A percentile compares a stretch with the other conserved stretches of the same genome.
These are phyloP conservation scores for Himalopsyche japonica DNA, from an alignment of 2,888 invertebrate species.

Conservation along the genomic window DNA sequence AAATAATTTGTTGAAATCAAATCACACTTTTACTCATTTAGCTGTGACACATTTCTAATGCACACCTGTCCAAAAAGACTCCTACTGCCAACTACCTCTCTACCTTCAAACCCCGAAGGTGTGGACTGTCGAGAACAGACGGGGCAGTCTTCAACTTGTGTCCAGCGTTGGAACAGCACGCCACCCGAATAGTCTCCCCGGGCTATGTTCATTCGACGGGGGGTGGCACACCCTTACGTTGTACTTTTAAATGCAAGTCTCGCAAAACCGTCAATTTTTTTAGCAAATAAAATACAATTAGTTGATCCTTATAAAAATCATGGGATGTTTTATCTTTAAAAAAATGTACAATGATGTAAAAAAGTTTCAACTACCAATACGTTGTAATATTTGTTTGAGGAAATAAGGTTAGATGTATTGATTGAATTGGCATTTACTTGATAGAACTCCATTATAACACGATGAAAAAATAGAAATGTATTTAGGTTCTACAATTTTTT, in stretches of 20 bases:
- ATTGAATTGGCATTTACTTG: too few relatives aligned
- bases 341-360: too few relatives aligned
- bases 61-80: neutral
- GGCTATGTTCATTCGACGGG: neutral
- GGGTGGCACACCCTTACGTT: neutral
- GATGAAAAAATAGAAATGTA: too few relatives aligned
- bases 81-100: slow-evolving; percentile 3
- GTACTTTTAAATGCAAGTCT: neutral
- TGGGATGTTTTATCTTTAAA: too few relatives aligned
- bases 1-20: too few relatives aligned
- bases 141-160: slow-evolving; percentile 42
- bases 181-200: neutral
- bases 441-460: too few relatives aligned
- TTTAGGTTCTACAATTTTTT: too few relatives aligned
- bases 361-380: too few relatives aligned
- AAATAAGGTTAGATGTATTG: too few relatives aligned
- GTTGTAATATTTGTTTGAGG: too few relatives aligned
- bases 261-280: neutral
- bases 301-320: too few relatives aligned
- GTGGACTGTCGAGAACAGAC: slow-evolving; percentile 41
- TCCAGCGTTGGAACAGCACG: slow-evolving; percentile 7
- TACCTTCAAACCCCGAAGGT: slow-evolving; percentile 16
- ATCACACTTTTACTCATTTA: too few relatives aligned
- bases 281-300: neutral
- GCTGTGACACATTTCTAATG: neutral